phyloP scores from a whole-genome alignment of 2,888 invertebrate species.

The Noctua janthe region DNA sequence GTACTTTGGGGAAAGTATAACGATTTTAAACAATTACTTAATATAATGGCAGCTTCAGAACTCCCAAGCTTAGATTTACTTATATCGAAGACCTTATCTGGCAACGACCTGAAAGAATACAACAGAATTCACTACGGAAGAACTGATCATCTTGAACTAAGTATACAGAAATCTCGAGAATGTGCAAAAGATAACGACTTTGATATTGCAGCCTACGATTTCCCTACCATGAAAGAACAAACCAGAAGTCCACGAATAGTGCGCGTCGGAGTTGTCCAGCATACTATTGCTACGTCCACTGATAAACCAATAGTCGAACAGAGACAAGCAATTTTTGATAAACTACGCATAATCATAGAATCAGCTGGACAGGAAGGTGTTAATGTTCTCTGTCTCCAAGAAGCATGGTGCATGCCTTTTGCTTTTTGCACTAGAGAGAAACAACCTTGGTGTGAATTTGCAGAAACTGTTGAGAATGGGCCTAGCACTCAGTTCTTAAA shows the following conservation, averaged over 20 bases:
- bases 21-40: not conserved
- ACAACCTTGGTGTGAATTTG: slow-evolving; percentile 99
- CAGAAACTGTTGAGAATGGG: slow-evolving; percentile 96
- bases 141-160: slow-evolving; percentile 88
- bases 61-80: slow-evolving; percentile 81
- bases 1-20: slow-evolving; percentile 1
- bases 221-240: slow-evolving; percentile 93
- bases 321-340: slow-evolving; percentile 94
- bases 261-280: slow-evolving; percentile 96
- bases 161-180: slow-evolving; percentile 85
- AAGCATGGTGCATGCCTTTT: slow-evolving; percentile 99
- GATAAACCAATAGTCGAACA: slow-evolving; percentile 93
- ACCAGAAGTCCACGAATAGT: slow-evolving; percentile 93
- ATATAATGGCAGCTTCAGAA: slow-evolving; percentile 76
- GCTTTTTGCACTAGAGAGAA: slow-evolving; percentile 99
- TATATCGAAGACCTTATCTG: slow-evolving; percentile 73
- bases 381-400: slow-evolving; percentile 98
- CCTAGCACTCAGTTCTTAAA: slow-evolving; percentile 95
- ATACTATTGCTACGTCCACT: slow-evolving; percentile 95
- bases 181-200: slow-evolving; percentile 91
- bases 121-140: slow-evolving; percentile 95
- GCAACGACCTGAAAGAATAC: slow-evolving; percentile 91
- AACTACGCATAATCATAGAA: slow-evolving; percentile 93
- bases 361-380: slow-evolving; percentile 94
- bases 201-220: slow-evolving; percentile 94